These are phyloP conservation scores for Coranthus polyacanthus DNA, from an alignment of 2,797 vertebrate genomes.

Conservation along the genomic window DNA sequence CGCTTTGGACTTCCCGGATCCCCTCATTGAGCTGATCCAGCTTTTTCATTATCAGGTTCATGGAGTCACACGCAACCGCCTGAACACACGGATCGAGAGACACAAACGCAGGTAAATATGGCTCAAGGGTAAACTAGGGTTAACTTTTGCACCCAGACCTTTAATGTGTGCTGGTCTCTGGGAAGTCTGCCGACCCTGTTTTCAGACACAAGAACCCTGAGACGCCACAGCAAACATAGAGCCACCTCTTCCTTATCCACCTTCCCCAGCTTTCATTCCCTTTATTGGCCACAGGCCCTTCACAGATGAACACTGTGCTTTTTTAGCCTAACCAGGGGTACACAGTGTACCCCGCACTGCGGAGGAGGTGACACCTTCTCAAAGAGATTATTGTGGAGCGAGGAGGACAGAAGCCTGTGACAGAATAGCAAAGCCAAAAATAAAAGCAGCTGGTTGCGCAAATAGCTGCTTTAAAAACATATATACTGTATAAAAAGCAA, in stretches of 20 bases:
- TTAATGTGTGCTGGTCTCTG: background rate
- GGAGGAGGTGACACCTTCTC: conserved; percentile 50
- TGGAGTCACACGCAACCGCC: conserved; percentile 79
- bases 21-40: conserved; percentile 84
- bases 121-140: conserved; percentile 15
- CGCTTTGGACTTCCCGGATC: conserved; percentile 80
- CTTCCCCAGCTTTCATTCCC: conserved; percentile 38
- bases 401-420: conserved; percentile 15
- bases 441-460: background rate
- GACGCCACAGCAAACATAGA: conserved; percentile 5
- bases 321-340: conserved; percentile 14
- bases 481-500: conserved; percentile 16
- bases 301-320: conserved; percentile 35
- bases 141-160: conserved; percentile 24
- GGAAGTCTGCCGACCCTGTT: conserved; percentile 10
- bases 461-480: conserved; percentile 1
- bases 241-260: conserved; percentile 32
- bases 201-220: conserved; percentile 1
- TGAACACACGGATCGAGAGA: conserved; percentile 59
- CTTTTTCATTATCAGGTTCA: conserved; percentile 85
- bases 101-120: conserved; percentile 30
- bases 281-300: conserved; percentile 11
- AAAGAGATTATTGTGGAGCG: conserved; percentile 43
- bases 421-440: background rate
- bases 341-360: conserved; percentile 20